Conservation (phyloP, 2,888 invertebrate genomes). For the Eledone cirrhosa region DNA sequence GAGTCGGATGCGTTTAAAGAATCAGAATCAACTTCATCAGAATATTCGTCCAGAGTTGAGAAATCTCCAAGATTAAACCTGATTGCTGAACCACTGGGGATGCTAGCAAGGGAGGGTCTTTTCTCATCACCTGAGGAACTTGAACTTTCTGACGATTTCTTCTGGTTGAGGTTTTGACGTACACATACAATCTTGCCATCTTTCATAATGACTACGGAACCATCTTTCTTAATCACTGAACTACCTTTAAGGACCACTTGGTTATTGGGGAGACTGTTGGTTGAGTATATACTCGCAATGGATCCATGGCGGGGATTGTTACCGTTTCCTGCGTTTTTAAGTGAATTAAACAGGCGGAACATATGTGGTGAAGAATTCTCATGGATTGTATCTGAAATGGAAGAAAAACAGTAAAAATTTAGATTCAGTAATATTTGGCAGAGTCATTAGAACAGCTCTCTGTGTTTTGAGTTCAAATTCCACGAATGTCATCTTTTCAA, state of each 20-base stretch:
- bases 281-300: slow-evolving; percentile 19
- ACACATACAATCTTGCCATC: slow-evolving; percentile 58
- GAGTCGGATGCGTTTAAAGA: too few relatives aligned
- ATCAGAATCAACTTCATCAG: too few relatives aligned
- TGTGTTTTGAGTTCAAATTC: too few relatives aligned
- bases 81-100: neutral
- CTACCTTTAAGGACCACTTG: slow-evolving; percentile 42
- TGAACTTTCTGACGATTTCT: neutral
- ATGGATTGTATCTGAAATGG: slow-evolving; percentile 37
- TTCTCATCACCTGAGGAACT: neutral
- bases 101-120: neutral
- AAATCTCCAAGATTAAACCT: too few relatives aligned
- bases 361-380: slow-evolving; percentile 34
- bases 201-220: slow-evolving; percentile 55
- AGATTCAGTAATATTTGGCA: too few relatives aligned
- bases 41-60: too few relatives aligned
- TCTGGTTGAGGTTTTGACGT: slow-evolving; percentile 30
- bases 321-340: slow-evolving; percentile 28
- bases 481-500: too few relatives aligned
- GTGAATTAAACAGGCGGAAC: slow-evolving; percentile 31
- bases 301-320: slow-evolving; percentile 23
- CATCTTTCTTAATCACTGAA: slow-evolving; percentile 53
- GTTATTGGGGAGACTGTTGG: slow-evolving; percentile 35
- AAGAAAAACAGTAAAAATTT: neutral
- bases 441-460: too few relatives aligned